A percentile compares a stretch with the other conserved stretches of the same genome.
phyloP scores from a whole-genome alignment of 1,140 invertebrate genomes.

The Vollenhovia emeryi region DNA sequence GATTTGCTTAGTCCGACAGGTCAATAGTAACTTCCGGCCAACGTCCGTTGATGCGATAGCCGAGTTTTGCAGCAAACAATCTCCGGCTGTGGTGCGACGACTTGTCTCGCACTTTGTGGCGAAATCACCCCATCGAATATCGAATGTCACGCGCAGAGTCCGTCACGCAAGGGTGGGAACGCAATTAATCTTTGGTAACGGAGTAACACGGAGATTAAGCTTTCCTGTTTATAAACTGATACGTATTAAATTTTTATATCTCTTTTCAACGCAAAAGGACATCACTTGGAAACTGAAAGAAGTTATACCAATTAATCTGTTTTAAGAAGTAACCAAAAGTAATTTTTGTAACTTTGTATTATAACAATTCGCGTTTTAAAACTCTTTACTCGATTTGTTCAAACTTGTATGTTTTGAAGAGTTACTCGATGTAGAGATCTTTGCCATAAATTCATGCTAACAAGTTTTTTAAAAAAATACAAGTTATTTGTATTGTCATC shows the following conservation, averaged over 20 bases:
- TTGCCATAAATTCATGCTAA: background rate
- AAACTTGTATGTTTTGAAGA: background rate
- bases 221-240: background rate
- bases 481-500: background rate
- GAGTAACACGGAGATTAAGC: conserved; percentile 14
- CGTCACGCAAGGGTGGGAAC: background rate
- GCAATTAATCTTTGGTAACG: conserved; percentile 27
- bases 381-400: background rate
- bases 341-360: background rate
- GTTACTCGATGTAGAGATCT: background rate
- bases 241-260: background rate
- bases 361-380: background rate
- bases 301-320: background rate
- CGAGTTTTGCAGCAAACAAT: conserved; percentile 16
- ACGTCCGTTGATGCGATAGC: background rate
- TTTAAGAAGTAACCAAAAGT: background rate
- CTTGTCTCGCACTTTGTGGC: background rate
- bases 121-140: conserved; percentile 7
- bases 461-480: background rate
- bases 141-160: background rate
- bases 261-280: background rate
- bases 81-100: background rate
- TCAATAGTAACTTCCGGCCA: background rate
- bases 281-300: background rate
- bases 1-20: background rate